Evolutionary conservation across 2,888 invertebrate species (phyloP), one percentile per base, ranked within the genome.

Genomic region (Megalurothrips usitatus): DNA sequence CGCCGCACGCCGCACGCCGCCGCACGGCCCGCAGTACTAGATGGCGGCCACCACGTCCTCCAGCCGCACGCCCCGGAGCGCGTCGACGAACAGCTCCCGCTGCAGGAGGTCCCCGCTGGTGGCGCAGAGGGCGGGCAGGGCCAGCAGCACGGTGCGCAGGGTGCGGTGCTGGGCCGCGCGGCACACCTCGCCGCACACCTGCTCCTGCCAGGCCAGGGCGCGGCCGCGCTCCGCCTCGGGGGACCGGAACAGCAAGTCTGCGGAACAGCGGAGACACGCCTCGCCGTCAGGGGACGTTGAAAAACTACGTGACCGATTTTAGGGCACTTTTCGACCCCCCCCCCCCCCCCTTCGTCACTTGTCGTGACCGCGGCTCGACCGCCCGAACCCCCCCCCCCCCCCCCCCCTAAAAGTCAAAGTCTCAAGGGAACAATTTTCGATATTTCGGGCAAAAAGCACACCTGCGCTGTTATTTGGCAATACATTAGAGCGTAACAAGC

Each of bases 71-170:
- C 68, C 68, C 68, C 68, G 23, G 23, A 75, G 68, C 68, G 68
- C 68, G 68, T 75, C 68, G 23, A 26, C 23, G 26, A 75, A 75
- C 68, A 75, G 68, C 26, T 75, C 68, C 26, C 68, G 26, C 68
- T 75, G 68, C 68, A 75, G 68, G 23, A 26, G 23, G 26, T 75
- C 68, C 10, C 23, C 23, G 23, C 68, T 75, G 68, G 68, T 26
- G 68, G 68, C 68, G 68, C 68, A 75, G 26, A 75, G 68, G 23
- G 26, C 68, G 68, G 68, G 68, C 68, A 75, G 68, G 23, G 68
- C 68, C 11, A 75, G 68, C 26, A 75, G 68, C 68, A 75, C 26
- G 68, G 12, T 26, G 68, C 68, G 68, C 68, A 75, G 8, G 68
- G 12, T 26, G 68, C 68, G 68, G 68, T 75, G 68, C 23, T 23